phyloP scores from a whole-genome alignment of 1,140 invertebrate species.

The Caerostris extrusa region DNA sequence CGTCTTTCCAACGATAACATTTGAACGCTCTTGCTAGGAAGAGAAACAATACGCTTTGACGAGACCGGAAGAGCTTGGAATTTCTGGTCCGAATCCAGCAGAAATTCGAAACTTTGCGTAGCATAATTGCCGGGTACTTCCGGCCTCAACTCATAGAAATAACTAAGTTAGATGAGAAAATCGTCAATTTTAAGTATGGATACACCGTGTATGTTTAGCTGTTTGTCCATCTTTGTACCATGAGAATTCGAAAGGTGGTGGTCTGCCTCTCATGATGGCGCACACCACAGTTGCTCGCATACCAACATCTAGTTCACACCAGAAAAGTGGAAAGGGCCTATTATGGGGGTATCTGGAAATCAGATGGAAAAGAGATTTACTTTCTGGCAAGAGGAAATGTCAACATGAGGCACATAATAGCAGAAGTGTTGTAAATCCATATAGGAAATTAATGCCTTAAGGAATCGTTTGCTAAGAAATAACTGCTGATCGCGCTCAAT shows the following conservation, averaged over 20 bases:
- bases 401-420: too few species aligned
- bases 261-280: conserved; percentile 77
- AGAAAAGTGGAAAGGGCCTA: conserved; percentile 77
- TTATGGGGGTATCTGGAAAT: conserved; percentile 19
- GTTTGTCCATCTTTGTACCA: conserved; percentile 78
- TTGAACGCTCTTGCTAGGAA: too few species aligned
- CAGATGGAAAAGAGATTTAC: too few species aligned
- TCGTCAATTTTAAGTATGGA: neutral
- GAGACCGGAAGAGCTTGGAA: conserved; percentile 64
- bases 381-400: too few species aligned
- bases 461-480: too few species aligned
- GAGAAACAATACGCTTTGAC: conserved; percentile 72
- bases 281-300: conserved; percentile 85
- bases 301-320: conserved; percentile 86
- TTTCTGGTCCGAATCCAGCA: conserved; percentile 12
- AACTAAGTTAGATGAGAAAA: neutral
- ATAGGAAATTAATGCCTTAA: too few species aligned
- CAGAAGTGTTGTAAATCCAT: too few species aligned
- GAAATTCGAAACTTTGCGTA: conserved; percentile 34
- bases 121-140: conserved; percentile 66
- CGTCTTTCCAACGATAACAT: too few species aligned
- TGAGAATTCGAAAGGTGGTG: conserved; percentile 78
- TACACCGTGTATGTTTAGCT: neutral
- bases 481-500: too few species aligned
- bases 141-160: conserved; percentile 12